Evolutionary conservation across 2,888 invertebrate species (phyloP), one percentile per base, ranked within the genome.

Genomic region (Trachelus troglodyta): DNA sequence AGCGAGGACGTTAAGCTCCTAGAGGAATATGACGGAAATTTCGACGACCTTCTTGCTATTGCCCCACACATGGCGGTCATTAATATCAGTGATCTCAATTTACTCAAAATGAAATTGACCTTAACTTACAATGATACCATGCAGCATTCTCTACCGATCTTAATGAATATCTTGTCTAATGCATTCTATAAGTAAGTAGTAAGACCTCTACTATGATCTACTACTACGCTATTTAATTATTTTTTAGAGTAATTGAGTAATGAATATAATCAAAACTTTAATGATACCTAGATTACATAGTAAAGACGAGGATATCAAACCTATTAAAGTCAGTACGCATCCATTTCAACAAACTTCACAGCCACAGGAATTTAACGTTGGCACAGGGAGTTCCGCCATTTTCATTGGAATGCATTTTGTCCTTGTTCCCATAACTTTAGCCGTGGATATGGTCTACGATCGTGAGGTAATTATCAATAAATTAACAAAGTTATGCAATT

Each of bases 401-500:
- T 94, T 96, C 82, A 94, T 97, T 88, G 97, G 96, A 74, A 95
- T 97, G 94, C 95, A 96, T 79, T 96, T 97, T 86, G 95, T 96
- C 0, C 91, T 96, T 78, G 94, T 97, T 30, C 96, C 97, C 0
- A 95, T 96, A 37, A 95, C 95, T 37, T 92, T 97, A 86, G 96
- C 96, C 1, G 94, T 96, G 11, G 96, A 96, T 84, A 95, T 97
- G 91, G 97, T 97, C 0, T 95, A 96, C 88, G 97, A 97, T 91
- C 93, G 97, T 89, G 96, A 97, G 94, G 97, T 97, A 88, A 90
- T 35, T 6, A 69, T 69, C 11, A 30, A 31, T 23, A 11, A 23
- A 23, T 73, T 34, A n/a, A 69, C 37, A 77, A 79, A n/a, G 68
- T 69, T 35, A 37, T 73, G 34, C 37, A 74, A 68, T 76, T 78